Conservation (phyloP, 2,797 vertebrate species). For the Bufotes viridis region DNA sequence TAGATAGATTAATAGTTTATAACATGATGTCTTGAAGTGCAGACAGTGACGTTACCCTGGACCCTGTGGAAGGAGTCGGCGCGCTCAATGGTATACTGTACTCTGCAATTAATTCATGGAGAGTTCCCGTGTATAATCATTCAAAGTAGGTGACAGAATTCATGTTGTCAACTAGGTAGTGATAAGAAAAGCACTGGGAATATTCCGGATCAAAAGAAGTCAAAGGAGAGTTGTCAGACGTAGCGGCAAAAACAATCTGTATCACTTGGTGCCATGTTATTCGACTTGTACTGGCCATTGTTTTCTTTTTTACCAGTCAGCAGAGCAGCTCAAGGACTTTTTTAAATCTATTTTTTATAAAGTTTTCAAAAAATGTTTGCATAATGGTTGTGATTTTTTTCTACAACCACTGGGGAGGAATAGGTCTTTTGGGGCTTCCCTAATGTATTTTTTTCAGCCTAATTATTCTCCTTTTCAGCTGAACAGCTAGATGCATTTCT, state of each 20-base stretch:
- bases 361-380: too few species aligned
- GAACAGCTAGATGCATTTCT: too few species aligned
- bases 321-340: too few species aligned
- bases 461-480: too few species aligned
- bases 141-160: neutral
- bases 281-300: too few species aligned
- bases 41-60: neutral
- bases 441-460: too few species aligned
- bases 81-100: neutral
- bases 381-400: too few species aligned
- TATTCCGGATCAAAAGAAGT: neutral
- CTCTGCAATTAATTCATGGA: neutral
- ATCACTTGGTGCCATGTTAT: neutral
- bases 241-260: neutral
- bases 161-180: neutral
- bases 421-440: too few species aligned
- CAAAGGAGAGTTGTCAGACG: neutral
- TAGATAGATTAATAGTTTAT: constrained; percentile 3
- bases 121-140: neutral
- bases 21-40: neutral
- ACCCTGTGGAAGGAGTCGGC: neutral
- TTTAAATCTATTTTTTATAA: too few species aligned
- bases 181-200: neutral
- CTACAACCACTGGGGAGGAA: too few species aligned
- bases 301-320: too few species aligned